A percentile compares a stretch with the other conserved stretches of the same genome.
These are phyloP conservation scores for Anoplophora glabripennis DNA, from an alignment of 1,140 invertebrate species.

Conservation along the genomic window DNA sequence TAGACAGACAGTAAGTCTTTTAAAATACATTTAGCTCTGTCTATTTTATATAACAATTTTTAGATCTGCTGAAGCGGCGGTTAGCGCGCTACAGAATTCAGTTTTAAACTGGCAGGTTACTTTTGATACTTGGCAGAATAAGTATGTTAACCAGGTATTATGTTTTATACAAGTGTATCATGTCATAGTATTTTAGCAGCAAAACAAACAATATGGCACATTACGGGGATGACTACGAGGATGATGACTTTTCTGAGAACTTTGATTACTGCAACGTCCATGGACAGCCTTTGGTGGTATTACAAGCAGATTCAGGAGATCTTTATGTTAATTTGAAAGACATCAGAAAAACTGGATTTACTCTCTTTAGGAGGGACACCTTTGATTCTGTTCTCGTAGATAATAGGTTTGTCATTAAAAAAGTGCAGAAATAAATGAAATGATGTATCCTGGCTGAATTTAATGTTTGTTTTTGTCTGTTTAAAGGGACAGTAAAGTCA, in stretches of 20 bases:
- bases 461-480: too few species aligned
- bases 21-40: background rate
- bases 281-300: constrained; percentile 17
- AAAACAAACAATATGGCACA: background rate
- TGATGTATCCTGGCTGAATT: too few species aligned
- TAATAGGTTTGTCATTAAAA: constrained; percentile 25
- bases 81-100: background rate
- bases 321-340: constrained; percentile 27
- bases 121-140: background rate
- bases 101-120: background rate
- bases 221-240: constrained; percentile 3
- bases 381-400: constrained; percentile 11
- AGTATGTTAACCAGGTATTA: background rate
- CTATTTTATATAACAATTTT: constrained; percentile 2
- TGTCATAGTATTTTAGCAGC: background rate
- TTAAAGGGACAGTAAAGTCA: too few species aligned
- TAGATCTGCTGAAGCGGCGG: background rate
- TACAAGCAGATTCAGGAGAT: constrained; percentile 21
- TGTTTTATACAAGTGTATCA: background rate
- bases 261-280: constrained; percentile 23
- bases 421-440: too few species aligned
- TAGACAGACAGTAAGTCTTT: constrained; percentile 17
- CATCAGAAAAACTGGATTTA: constrained; percentile 26
- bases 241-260: constrained; percentile 12
- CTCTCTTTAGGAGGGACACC: constrained; percentile 25